Evolutionary conservation across 2,797 vertebrate genomes (phyloP), one percentile per base, ranked within the genome.

Genomic region (Lophotriccus pileatus): DNA sequence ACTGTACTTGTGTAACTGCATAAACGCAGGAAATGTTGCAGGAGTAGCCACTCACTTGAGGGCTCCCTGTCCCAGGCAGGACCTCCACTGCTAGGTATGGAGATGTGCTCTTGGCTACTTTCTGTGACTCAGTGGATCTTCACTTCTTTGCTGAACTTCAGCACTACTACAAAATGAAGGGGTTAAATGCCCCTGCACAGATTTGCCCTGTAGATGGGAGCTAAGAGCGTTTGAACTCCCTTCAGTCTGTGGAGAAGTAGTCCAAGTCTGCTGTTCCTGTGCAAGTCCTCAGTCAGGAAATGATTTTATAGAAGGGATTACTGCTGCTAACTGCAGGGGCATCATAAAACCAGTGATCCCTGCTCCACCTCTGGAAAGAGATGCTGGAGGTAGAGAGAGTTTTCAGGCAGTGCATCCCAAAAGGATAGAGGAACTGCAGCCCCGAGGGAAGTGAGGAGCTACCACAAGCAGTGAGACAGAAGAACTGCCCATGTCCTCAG

Each of bases 341-440:
- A 59, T 89, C 92, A 69, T 92, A 96, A 84, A 95, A 90, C 47
- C 58, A 56, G 32, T 56, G 91, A 93, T 92, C 84, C 67, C 59
- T 87, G 46, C 86, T 79, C 89, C 66, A 90, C 77, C 66, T 75
- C 53, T 89, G 81, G 34, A 36, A 78, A 53, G 49, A 67, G 41
- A 72, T 58, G 41, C 69, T 89, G 66, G 34, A 88, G 36, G 59
- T 1, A 70, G 34, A 69, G 53, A 39, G 41, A 32, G 53, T 27
- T 10, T 88, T 70, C 55, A 73, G 70, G 34, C 50, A 39, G 28
- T 14, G 66, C 46, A 22, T 50, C 44, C 63, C 36, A 32, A 67
- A 41, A 34, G 39, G 56, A 34, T 28, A 10, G 8, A 59, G 43
- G 41, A 63, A 47, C 22, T 32, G 9, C 37, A 94, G 41, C 36